A percentile compares a stretch with the other conserved stretches of the same genome.
phyloP scores from a whole-genome alignment of 1,140 invertebrate species.

The Bombus superbus region DNA sequence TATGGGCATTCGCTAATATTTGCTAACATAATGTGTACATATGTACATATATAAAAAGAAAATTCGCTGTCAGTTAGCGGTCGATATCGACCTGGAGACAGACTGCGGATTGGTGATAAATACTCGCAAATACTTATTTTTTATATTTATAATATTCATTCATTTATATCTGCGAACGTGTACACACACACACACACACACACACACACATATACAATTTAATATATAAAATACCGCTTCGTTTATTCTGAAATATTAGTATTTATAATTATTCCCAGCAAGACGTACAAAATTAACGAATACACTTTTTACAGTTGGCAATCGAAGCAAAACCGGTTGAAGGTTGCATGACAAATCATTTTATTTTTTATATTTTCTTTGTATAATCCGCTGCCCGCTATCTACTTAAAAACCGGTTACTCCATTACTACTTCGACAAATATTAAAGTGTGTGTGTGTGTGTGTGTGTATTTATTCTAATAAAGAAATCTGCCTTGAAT shows the following conservation, averaged over 20 bases:
- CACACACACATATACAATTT: not conserved
- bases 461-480: not conserved
- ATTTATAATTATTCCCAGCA: not conserved
- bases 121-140: too few relatives aligned
- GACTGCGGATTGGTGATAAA: not conserved
- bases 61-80: not conserved
- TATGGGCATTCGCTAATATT: not conserved
- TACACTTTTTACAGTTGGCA: not conserved
- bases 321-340: not conserved
- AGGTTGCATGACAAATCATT: not conserved
- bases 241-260: not conserved
- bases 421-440: conserved; percentile 12
- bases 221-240: not conserved
- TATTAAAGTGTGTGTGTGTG: not conserved
- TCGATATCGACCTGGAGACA: too few relatives aligned
- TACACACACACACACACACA: too few relatives aligned
- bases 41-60: not conserved
- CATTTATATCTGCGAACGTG: not conserved
- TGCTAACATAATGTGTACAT: not conserved
- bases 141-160: not conserved
- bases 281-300: not conserved
- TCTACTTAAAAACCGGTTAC: conserved; percentile 25
- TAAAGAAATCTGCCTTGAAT: not conserved
- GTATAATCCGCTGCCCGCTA: not conserved
- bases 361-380: conserved; percentile 5